Evolutionary conservation across 2,797 vertebrate species (phyloP).

Genomic region (Bryconaethiops microstoma): DNA sequence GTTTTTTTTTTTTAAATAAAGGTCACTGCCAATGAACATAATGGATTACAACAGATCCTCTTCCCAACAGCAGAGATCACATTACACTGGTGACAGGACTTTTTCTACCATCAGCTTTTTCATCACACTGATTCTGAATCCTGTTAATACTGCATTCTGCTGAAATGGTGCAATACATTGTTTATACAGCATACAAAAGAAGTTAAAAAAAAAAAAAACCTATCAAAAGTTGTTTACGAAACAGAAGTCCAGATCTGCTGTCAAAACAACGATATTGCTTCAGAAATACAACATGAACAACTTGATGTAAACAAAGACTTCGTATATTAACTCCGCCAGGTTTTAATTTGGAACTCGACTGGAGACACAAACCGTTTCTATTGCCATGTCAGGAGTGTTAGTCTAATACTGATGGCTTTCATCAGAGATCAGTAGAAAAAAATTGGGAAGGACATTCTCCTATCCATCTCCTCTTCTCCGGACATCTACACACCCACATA

Average conservation of each 20-base stretch:
- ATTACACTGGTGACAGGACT: background rate
- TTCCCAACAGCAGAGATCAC: conserved; percentile 30
- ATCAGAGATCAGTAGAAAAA: conserved; percentile 46
- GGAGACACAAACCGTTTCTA: background rate
- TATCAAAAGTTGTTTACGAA: background rate
- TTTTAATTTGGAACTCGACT: conserved; percentile 1
- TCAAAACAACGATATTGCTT: conserved; percentile 70
- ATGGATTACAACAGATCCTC: background rate
- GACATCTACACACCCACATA: conserved; percentile 50
- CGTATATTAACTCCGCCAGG: conserved; percentile 38
- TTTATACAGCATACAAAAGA: conserved; percentile 52
- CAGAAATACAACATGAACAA: conserved; percentile 55
- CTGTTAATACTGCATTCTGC: conserved; percentile 44
- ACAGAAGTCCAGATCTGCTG: background rate
- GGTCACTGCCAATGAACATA: conserved; percentile 47
- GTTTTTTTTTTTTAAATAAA: background rate
- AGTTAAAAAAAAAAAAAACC: background rate
- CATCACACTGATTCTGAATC: background rate
- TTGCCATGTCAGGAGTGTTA: conserved; percentile 32
- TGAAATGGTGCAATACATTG: conserved; percentile 48
- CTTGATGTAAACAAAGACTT: conserved; percentile 70
- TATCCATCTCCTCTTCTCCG: conserved; percentile 9
- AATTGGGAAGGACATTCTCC: background rate
- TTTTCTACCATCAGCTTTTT: background rate
- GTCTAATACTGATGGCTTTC: conserved; percentile 44